Evolutionary conservation across 2,113 vertebrate genomes (phyloP).

Genomic region (Turnix velox): DNA sequence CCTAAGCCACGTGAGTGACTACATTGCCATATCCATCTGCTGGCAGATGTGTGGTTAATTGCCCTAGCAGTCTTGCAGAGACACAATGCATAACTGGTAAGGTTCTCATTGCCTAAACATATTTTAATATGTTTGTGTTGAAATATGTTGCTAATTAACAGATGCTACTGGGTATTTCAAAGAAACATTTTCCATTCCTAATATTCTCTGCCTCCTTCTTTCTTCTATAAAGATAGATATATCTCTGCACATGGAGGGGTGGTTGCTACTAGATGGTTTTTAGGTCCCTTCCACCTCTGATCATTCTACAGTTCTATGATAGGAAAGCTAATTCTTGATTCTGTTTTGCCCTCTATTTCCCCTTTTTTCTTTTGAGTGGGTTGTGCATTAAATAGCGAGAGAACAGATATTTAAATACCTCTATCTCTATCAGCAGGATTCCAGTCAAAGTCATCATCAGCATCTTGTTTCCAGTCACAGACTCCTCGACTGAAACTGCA

Average conservation of each 20-base stretch:
- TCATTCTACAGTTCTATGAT: neutral
- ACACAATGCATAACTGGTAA: fast-evolving
- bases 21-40: neutral
- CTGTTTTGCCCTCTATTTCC: fast-evolving
- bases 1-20: neutral
- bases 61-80: neutral
- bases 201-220: neutral
- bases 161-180: neutral
- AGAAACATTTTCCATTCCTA: neutral
- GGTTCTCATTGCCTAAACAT: neutral
- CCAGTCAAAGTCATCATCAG: slow-evolving; percentile 91
- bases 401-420: slow-evolving; percentile 74
- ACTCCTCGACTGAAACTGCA: slow-evolving; percentile 88
- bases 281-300: too few relatives aligned
- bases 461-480: slow-evolving; percentile 92
- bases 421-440: slow-evolving; percentile 81
- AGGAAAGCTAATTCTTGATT: neutral
- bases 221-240: neutral
- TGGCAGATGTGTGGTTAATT: neutral
- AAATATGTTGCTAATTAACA: neutral
- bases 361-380: neutral
- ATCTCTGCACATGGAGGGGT: too few relatives aligned
- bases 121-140: neutral
- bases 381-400: neutral
- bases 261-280: too few relatives aligned